Evolutionary conservation across 2,113 vertebrate species (phyloP).

Genomic region (Pseudois nayaur): DNA sequence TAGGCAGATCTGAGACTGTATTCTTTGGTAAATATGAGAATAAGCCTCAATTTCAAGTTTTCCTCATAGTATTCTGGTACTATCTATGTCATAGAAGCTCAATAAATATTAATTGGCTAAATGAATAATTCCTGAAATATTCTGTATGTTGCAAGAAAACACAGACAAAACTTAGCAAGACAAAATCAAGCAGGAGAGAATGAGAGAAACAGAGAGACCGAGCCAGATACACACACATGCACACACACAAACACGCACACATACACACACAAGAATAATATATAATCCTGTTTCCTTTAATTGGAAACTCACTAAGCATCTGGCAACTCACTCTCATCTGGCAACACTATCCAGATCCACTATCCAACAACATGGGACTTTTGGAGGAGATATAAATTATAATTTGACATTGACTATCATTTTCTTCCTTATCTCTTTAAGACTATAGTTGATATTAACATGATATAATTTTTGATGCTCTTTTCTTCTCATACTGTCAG

Average conservation of each 20-base stretch:
- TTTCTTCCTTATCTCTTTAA: slow-evolving; percentile 14
- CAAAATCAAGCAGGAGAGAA: background rate
- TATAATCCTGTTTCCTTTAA: background rate
- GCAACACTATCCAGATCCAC: background rate
- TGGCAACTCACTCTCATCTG: background rate
- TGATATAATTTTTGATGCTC: background rate
- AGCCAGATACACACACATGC: background rate
- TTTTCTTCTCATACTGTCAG: background rate
- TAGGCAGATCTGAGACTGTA: background rate
- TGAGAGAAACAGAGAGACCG: background rate
- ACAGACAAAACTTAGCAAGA: background rate
- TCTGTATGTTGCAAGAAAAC: background rate
- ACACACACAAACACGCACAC: background rate
- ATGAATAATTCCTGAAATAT: slow-evolving; percentile 4
- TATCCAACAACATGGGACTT: background rate
- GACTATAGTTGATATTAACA: background rate
- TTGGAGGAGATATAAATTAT: background rate
- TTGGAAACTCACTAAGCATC: background rate
- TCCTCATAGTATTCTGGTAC: background rate
- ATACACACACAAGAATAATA: background rate
- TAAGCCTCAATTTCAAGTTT: background rate
- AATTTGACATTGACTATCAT: background rate
- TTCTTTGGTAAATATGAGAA: background rate
- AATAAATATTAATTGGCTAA: background rate
- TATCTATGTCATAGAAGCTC: background rate